A percentile compares a stretch with the other conserved stretches of the same genome.
Conservation (phyloP, 2,888 invertebrate genomes). For the Diarsia rubi region DNA sequence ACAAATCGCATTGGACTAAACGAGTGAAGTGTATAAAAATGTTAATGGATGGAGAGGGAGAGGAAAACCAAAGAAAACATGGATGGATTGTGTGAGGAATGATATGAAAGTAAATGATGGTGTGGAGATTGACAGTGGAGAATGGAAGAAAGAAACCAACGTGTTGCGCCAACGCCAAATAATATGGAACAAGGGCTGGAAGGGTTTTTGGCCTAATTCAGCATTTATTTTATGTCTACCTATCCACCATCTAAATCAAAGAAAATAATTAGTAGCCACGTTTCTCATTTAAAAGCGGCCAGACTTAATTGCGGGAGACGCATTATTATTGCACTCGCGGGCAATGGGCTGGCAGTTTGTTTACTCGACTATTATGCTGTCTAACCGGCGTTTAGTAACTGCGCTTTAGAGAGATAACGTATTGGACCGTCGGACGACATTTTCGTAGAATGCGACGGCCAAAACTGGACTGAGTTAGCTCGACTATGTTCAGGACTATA, state of each 20-base stretch:
- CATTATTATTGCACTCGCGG: slow-evolving; percentile 60
- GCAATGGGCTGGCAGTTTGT: slow-evolving; percentile 61
- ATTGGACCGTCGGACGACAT: slow-evolving; percentile 41
- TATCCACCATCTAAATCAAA: slow-evolving; percentile 29
- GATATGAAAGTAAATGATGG: too few relatives aligned
- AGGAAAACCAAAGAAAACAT: too few relatives aligned
- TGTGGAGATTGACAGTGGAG: too few relatives aligned
- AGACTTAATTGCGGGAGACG: slow-evolving; percentile 49
- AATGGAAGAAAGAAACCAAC: too few relatives aligned
- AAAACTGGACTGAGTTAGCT: slow-evolving; percentile 46
- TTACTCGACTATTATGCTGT: slow-evolving; percentile 56
- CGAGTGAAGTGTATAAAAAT: too few relatives aligned
- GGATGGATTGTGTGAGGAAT: too few relatives aligned
- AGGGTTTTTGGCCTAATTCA: not conserved
- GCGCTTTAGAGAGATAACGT: slow-evolving; percentile 46
- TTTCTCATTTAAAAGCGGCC: slow-evolving; percentile 41
- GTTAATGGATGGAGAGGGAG: too few relatives aligned
- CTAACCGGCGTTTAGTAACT: slow-evolving; percentile 55
- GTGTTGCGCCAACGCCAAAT: too few relatives aligned
- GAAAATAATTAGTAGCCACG: not conserved
- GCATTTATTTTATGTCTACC: not conserved
- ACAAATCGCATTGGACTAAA: too few relatives aligned
- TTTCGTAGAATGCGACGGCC: slow-evolving; percentile 25
- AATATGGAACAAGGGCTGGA: too few relatives aligned
- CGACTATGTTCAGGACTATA: not conserved